Base-by-base conservation (phyloP, 92 coral and sea anemone genomes). In the Epizoanthus rinbou region DNA sequence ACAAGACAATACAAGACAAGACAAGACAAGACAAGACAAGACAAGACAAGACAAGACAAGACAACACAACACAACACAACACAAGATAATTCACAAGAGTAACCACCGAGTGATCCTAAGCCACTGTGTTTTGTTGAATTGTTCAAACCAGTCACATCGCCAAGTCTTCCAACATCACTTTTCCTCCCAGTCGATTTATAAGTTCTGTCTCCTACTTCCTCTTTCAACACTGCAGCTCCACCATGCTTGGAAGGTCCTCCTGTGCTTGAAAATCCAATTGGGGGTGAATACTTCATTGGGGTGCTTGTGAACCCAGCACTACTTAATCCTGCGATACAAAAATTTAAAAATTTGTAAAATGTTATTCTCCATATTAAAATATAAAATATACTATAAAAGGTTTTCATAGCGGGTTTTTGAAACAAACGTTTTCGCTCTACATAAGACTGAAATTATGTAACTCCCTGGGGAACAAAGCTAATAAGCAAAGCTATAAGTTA, bases 301-400 rank as follows among this genome's bases (percentile, higher is more conserved):
- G 92, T 89, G 41, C 92, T 89, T 80, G 92, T 85, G 11, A 89
- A 74, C 25, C 86, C 92, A 62, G 57, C 84, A 14, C 64, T 45
- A 28, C 53, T 57, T 24, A 82, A 69, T 6, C 69, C 91, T 88
- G 76, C 33, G n/a, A 52, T n/a, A 2, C 19, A 83, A 31, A 31
- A 25, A 25, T 24, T 56, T 18, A 45, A 3, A 39, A 23, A 23
- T 10, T 9, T 50, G 15, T 13, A 50, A 3, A 37, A 37, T 37
- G 3, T 37, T 37, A 3, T 37, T 3, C 5, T 37, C 0, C 5
- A 37, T 37, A 37, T 3, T 37, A 28, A 28, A 28, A 28, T 28
- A 28, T 28, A 28, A 28, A 28, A 28, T 28, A 28, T 2, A 28
- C 31, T 28, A n/a, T n/a, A n/a, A 28, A 28, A 28, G 31, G 31